Evolutionary conservation across 37 sponge, comb jelly and placozoan species (phyloP), one percentile per base, ranked within the genome.

Genomic region (Lycopodina hypogea): DNA sequence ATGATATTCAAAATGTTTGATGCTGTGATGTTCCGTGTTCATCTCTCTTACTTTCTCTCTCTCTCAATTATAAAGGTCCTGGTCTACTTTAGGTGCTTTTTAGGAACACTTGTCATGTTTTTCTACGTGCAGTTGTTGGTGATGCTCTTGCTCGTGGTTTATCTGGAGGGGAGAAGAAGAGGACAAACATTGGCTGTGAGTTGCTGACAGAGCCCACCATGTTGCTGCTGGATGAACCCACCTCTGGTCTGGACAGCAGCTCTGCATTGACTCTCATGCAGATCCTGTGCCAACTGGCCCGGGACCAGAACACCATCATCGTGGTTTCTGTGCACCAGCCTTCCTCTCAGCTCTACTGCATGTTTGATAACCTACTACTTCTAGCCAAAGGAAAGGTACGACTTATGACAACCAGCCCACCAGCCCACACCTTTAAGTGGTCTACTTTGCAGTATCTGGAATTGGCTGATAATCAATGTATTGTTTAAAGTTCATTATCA

Each of bases 81-180:
- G 55, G 12, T 53, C n/a, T n/a, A n/a, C n/a, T n/a, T n/a, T n/a
- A n/a, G n/a, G n/a, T n/a, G n/a, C n/a, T n/a, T n/a, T n/a, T 19
- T 19, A 53, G 17, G 17, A 19, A 53, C 17, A 12, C 55, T n/a
- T 19, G 55, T 17, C 4, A 76, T 12, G 55, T 35, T 80, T n/a
- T 68, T 70, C 1, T 28, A 69, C 2, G 12, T 68, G 63, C 53
- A 89, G 90, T 83, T 8, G 79, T 92, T 52, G 92, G 92, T 1
- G 42, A 76, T 39, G 77, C 81, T 9, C 60, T 80, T 1, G 62
- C 52, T 51, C 62, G 89, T 35, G 92, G 92, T 6, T 50, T 92
- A 52, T 87, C 89, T 52, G 92, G 92, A 76, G 92, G 95, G 29
- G 95, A 94, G 91, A 90, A 87, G 81, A 94, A 94, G 80, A 69